phyloP scores from a whole-genome alignment of 2,888 invertebrate species.

The Physocephala rufipes region DNA sequence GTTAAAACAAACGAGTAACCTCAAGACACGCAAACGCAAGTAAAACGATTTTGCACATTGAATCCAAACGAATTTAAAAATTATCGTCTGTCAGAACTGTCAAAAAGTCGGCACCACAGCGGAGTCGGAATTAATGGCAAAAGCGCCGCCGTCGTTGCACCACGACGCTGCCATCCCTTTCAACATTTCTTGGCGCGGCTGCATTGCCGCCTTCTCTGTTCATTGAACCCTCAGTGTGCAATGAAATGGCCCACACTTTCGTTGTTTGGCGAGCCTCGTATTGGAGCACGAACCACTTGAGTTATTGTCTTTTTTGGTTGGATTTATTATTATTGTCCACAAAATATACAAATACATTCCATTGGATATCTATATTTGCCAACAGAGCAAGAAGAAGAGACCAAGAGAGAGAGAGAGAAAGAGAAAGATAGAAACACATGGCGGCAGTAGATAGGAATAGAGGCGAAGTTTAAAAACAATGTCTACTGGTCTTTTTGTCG shows the following conservation, averaged over 20 bases:
- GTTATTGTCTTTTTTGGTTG: slow-evolving; percentile 38
- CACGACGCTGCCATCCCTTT: slow-evolving; percentile 29
- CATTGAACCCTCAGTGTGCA: slow-evolving; percentile 34
- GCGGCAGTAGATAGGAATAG: slow-evolving; percentile 21
- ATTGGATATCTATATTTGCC: not conserved
- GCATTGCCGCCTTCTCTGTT: slow-evolving; percentile 14
- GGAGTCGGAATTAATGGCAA: slow-evolving; percentile 65
- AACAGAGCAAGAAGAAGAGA: not conserved
- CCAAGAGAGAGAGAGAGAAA: not conserved
- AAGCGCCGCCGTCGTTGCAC: slow-evolving; percentile 46
- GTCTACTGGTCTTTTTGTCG: slow-evolving; percentile 27
- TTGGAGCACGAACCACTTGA: slow-evolving; percentile 15
- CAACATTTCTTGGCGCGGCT: slow-evolving; percentile 9
- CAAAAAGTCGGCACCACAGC: slow-evolving; percentile 64
- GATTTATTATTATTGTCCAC: slow-evolving; percentile 49
- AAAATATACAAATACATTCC: not conserved
- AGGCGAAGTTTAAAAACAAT: slow-evolving; percentile 32
- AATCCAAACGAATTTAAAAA: slow-evolving; percentile 66
- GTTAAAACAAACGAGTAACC: not conserved
- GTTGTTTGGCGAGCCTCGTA: slow-evolving; percentile 20
- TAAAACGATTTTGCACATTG: slow-evolving; percentile 43
- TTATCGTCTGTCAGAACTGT: slow-evolving; percentile 67
- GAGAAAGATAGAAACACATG: not conserved
- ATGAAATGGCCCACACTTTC: slow-evolving; percentile 17
- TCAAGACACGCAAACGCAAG: slow-evolving; percentile 6